Evolutionary conservation across 2,888 invertebrate species (phyloP), one percentile per base, ranked within the genome.

Genomic region (Melanostoma scalare): DNA sequence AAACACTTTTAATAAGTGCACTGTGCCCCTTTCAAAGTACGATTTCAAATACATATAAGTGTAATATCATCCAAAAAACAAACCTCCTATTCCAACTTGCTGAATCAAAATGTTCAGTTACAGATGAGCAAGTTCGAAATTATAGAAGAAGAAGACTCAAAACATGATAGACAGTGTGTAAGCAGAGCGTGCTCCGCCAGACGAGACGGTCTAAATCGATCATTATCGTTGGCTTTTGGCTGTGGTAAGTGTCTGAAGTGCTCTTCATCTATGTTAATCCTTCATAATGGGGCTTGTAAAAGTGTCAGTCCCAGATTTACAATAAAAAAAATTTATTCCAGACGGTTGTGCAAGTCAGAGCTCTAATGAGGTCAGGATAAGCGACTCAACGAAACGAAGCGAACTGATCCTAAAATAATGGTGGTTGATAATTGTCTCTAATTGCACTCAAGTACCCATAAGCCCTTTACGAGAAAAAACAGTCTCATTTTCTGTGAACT

Each of bases 221-320:
- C 82, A 78, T 60, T 78, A 82, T 82, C 82, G 58, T 68, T 77
- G 46, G 46, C 36, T 31, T 46, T 20, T 44, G 61, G 35, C 20
- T 61, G 2, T 9, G 61, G 38, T 63, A 48, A n/a, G 20, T 10
- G 44, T 46, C 3, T 48, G 38, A 38, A 50, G 36, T 20, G 42
- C 40, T 56, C 63, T 63, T 74, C 69, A 56, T 74, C 60, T 9
- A 44, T 58, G 68, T 78, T 82, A 82, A 82, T 82, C 82, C 58
- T 65, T 48, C 78, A 69, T 82, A 73, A 82, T 78, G 82, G 20
- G 78, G 78, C 82, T 82, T 82, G 78, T 82, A 82, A 82, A 82
- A 82, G 82, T 82, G 82, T 78, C 82, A 82, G 73, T 82, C 58
- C 56, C 60, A 58, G 73, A 77, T 82, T 72, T 72, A 74, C 58